Percentiles rank a stretch among this genome's conserved stretches.
phyloP scores from a whole-genome alignment of 1,140 invertebrate genomes.

The Anastrepha obliqua region DNA sequence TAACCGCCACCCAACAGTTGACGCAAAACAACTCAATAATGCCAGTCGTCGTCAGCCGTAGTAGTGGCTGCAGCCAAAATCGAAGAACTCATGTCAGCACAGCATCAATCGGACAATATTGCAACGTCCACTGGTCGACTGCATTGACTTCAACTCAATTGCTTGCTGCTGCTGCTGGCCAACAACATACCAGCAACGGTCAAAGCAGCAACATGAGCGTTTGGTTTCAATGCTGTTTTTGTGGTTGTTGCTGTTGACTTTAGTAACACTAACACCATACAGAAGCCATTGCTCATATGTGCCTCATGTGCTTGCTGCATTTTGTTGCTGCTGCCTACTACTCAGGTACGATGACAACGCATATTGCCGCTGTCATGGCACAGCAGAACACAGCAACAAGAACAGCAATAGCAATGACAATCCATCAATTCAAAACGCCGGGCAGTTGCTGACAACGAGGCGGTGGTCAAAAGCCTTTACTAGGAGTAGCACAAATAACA shows the following conservation, averaged over 20 bases:
- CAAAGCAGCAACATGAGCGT: not conserved
- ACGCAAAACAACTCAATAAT: constrained; percentile 52
- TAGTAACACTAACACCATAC: too few species aligned
- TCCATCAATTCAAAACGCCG: constrained; percentile 42
- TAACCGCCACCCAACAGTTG: not conserved
- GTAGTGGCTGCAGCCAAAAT: not conserved
- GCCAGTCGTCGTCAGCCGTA: not conserved
- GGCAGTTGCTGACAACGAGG: constrained; percentile 46
- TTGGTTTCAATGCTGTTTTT: too few species aligned
- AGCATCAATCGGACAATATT: constrained; percentile 40
- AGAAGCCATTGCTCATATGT: constrained; percentile 15
- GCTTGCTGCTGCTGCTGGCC: not conserved
- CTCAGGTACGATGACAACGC: constrained; percentile 26
- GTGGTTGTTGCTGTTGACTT: too few species aligned
- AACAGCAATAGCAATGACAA: constrained; percentile 44
- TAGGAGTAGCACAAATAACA: not conserved
- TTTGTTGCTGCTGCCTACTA: not conserved
- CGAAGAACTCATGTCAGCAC: constrained; percentile 29
- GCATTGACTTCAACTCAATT: constrained; percentile 8
- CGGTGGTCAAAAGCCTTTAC: constrained; percentile 4
- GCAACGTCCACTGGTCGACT: not conserved
- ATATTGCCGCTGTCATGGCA: constrained; percentile 37
- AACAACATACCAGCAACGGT: not conserved
- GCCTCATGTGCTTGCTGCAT: not conserved
- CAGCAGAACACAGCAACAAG: not conserved